Evolutionary conservation across 2,888 invertebrate species (phyloP), one percentile per base, ranked within the genome.

Genomic region (Stenoptilia bipunctidactyla): DNA sequence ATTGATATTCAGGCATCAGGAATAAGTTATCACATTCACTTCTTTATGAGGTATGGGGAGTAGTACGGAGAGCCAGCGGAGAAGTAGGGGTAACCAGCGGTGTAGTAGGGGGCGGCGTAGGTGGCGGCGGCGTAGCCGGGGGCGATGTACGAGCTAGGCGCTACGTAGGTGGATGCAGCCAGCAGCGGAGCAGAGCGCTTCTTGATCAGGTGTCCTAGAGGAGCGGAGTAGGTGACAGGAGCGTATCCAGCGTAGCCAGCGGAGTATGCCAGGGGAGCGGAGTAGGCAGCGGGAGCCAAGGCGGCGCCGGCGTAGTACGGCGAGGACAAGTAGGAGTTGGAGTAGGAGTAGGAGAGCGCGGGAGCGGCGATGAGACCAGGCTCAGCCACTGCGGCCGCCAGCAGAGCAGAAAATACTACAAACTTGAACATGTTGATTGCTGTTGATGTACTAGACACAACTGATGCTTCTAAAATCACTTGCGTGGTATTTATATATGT

Each of bases 391-490:
- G 65, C 66, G 48, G 74, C 56, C 66, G 58, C 85, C 75, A 88
- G 72, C 65, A 89, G 75, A 65, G 87, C 87, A 69, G 86, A 85
- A 72, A 89, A 86, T 74, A 87, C 87, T 85, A 87, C 86, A 86
- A 85, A 74, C 84, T 85, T 84, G 57, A 83, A 85, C 86, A 86
- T 86, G 72, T 76, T 82, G 80, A 85, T 85, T 85, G 85, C 85
- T 77, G 2, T 12, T 65, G 66, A 77, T 76, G 55, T 69, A 12
- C 12, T 30, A 9, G 30, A 12, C 9, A n/a, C 30, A 30, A 30
- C 30, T 30, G 30, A 30, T 30, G 30, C 30, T 20, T 8, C 8
- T 3, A 20, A 8, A 5, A 20, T 8, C 3, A 5, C 4, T 20
- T 20, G 8, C 20, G 3, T 8, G 20, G 20, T 20, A 20, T 20